These are phyloP conservation scores for Colletes gigas DNA, from an alignment of 1,140 invertebrate genomes.

Conservation along the genomic window DNA sequence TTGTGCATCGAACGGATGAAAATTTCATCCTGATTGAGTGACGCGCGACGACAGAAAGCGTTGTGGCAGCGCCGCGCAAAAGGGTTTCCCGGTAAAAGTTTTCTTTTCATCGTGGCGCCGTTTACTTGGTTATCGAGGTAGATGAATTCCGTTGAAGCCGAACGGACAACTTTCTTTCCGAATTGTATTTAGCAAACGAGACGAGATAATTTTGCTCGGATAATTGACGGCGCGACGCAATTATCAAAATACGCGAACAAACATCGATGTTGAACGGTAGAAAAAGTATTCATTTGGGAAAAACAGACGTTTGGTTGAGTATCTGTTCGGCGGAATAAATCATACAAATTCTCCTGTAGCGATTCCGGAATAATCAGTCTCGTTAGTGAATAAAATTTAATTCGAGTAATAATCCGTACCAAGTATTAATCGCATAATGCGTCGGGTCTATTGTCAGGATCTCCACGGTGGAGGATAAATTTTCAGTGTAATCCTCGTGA, in stretches of 20 bases:
- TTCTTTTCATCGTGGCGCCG: neutral
- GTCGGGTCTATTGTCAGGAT: neutral
- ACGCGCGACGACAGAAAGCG: neutral
- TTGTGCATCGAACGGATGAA: neutral
- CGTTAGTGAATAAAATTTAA: too few relatives aligned
- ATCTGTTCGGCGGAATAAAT: too few relatives aligned
- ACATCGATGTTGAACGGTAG: too few relatives aligned
- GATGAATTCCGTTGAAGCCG: neutral
- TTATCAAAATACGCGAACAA: too few relatives aligned
- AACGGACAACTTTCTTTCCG: neutral
- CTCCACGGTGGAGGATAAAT: neutral
- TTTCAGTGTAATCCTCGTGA: neutral
- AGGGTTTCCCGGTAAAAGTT: neutral
- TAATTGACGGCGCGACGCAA: too few relatives aligned
- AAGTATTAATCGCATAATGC: neutral
- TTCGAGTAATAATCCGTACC: neutral
- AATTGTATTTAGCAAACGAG: neutral
- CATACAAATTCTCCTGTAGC: too few relatives aligned
- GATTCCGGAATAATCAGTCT: too few relatives aligned
- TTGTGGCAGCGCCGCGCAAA: neutral
- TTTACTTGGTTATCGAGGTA: neutral
- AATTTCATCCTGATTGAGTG: slow-evolving; percentile 24
- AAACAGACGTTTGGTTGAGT: too few relatives aligned
- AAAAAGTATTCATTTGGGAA: too few relatives aligned
- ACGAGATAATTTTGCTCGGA: too few relatives aligned